Evolutionary conservation across 2,888 invertebrate genomes (phyloP).

Genomic region (Xanthorhoe spadicearia): DNA sequence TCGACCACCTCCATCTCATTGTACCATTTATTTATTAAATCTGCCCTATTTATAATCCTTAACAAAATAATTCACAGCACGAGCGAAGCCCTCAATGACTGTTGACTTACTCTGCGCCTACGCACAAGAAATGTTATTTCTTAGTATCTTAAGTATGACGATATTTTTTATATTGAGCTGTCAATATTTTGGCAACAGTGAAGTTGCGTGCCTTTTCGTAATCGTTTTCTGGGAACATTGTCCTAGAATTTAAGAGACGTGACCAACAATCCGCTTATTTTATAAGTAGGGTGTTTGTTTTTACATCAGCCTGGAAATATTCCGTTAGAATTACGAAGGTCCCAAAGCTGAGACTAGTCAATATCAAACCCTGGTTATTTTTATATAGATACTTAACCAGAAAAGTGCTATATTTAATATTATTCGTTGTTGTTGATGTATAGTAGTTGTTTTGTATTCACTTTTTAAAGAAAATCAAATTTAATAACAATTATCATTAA

Average conservation of each 20-base stretch:
- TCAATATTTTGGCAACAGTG: slow-evolving; percentile 30
- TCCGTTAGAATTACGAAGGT: too few relatives aligned
- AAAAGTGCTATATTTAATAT: too few relatives aligned
- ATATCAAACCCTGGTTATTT: too few relatives aligned
- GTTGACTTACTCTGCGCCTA: slow-evolving; percentile 24
- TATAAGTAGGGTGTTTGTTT: not conserved
- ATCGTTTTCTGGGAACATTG: slow-evolving; percentile 8
- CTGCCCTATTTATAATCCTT: slow-evolving; percentile 55
- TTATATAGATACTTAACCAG: too few relatives aligned
- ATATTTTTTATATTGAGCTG: slow-evolving; percentile 25
- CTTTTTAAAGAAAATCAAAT: too few relatives aligned
- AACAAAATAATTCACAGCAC: slow-evolving; percentile 54
- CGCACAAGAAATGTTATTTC: slow-evolving; percentile 33
- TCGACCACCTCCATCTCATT: slow-evolving; percentile 63
- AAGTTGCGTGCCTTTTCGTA: slow-evolving; percentile 22
- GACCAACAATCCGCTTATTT: slow-evolving; percentile 5
- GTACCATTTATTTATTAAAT: slow-evolving; percentile 54
- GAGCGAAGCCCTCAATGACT: slow-evolving; percentile 31
- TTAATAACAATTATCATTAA: too few relatives aligned
- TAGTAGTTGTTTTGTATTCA: too few relatives aligned
- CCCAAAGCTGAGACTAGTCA: too few relatives aligned
- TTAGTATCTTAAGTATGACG: slow-evolving; percentile 30
- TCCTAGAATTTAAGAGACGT: slow-evolving; percentile 10
- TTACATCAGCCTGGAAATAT: not conserved
- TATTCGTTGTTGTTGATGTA: too few relatives aligned